Base-by-base conservation (phyloP, 2,888 invertebrate genomes). In the Phaedon cochleariae region DNA sequence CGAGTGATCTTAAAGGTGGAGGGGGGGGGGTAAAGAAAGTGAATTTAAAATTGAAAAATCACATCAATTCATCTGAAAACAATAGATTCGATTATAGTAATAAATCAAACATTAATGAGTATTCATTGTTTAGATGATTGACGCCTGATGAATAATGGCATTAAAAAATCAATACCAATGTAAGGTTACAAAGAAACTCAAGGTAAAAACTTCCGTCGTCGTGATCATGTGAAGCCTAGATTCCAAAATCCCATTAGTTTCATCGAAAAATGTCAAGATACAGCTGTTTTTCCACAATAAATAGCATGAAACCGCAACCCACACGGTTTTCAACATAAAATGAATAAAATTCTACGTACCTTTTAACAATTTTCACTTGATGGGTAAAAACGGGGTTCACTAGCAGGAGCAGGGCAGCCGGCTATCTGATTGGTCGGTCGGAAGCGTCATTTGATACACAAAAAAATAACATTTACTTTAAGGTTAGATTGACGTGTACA, bases 281-380 rank as follows among this genome's bases (percentile, higher is more conserved):
- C 63, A 68, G 68, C 70, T 70, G 64, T 77, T 77, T 74, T 72
- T 59, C 68, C 70, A 65, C 72, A 68, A 69, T 67, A 76, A 74
- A 75, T 73, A 66, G 74, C 77, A 69, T 74, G 69, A 75, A 73
- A 77, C 74, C 76, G 74, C 79, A 76, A 76, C 80, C 80, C 80
- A 77, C 78, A 77, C 79, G 78, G 80, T 80, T 82, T 83, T 82
- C 82, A 79, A 77, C 78, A 80, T 83, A 83, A 84, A 83, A 83
- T 83, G 83, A 80, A 83, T 83, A 83, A 83, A 84, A 83, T 84
- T 83, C 81, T 83, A 84, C 84, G 80, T 84, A 84, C 84, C 83
- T 83, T 81, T 79, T 75, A 80, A 82, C 82, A 81, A 82, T 82
- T 83, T 82, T 83, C 83, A 83, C 83, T 80, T 82, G 81, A 82